Evolutionary conservation across 1,140 invertebrate species (phyloP).

Genomic region (Melanaphis sacchari): DNA sequence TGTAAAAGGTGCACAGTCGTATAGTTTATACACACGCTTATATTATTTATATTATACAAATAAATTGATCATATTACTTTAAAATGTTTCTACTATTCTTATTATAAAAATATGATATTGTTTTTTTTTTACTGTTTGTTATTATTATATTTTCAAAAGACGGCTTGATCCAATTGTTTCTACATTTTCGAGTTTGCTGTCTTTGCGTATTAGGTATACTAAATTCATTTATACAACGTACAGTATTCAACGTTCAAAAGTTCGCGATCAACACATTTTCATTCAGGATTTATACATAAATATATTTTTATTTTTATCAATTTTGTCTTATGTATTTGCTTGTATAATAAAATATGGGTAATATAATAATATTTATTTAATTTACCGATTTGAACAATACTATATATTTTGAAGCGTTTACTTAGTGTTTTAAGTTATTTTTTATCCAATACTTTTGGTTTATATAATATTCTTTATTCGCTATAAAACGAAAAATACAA

Average conservation of each 20-base stretch:
- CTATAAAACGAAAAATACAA: neutral
- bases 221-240: neutral
- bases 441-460: neutral
- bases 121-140: neutral
- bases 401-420: neutral
- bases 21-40: neutral
- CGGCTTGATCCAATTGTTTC: neutral
- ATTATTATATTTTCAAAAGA: neutral
- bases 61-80: neutral
- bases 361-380: neutral
- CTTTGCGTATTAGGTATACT: neutral
- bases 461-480: neutral
- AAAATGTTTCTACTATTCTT: neutral
- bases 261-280: neutral
- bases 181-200: neutral
- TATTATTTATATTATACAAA: neutral
- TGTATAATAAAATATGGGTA: neutral
- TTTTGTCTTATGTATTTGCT: neutral
- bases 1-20: neutral
- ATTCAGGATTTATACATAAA: neutral
- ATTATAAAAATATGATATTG: neutral
- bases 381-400: neutral
- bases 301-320: conserved; percentile 7
- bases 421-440: neutral
- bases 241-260: neutral